These are phyloP conservation scores for Proisotoma minuta DNA, from an alignment of 2,888 invertebrate genomes.

Conservation along the genomic window DNA sequence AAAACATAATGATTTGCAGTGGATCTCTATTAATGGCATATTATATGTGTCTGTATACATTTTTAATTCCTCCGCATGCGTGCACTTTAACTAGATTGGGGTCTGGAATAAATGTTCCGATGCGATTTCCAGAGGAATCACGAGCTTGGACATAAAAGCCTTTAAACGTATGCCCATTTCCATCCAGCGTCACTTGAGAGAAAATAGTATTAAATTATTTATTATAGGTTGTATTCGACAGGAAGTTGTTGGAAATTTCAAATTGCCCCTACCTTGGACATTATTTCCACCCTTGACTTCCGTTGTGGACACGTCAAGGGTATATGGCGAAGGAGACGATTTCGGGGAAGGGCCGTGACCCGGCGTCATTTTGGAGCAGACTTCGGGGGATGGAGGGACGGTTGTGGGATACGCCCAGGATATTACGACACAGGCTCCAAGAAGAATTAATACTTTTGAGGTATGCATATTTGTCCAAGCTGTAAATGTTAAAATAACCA, in stretches of 20 bases:
- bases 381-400: slow-evolving; percentile 29
- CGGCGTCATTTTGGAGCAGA: slow-evolving; percentile 36
- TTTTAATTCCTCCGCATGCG: slow-evolving; percentile 32
- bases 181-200: slow-evolving; percentile 17
- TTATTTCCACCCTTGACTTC: slow-evolving; percentile 24
- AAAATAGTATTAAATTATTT: background rate
- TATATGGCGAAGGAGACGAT: slow-evolving; percentile 17
- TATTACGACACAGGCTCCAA: background rate
- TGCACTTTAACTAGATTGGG: slow-evolving; percentile 21
- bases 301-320: slow-evolving; percentile 16
- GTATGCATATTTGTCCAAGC: no score
- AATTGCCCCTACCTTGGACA: slow-evolving; percentile 21
- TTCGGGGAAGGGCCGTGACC: slow-evolving; percentile 38
- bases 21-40: background rate
- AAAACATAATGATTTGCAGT: background rate
- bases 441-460: no score
- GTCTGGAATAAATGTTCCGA: slow-evolving; percentile 29
- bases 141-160: slow-evolving; percentile 40
- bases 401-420: slow-evolving; percentile 19
- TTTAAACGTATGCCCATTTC: slow-evolving; percentile 18
- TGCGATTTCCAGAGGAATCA: slow-evolving; percentile 27
- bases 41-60: slow-evolving; percentile 20
- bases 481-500: no score
- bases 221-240: background rate
- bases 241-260: background rate